phyloP scores from a whole-genome alignment of 2,888 invertebrate species.

The Falcaria lacertinaria region DNA sequence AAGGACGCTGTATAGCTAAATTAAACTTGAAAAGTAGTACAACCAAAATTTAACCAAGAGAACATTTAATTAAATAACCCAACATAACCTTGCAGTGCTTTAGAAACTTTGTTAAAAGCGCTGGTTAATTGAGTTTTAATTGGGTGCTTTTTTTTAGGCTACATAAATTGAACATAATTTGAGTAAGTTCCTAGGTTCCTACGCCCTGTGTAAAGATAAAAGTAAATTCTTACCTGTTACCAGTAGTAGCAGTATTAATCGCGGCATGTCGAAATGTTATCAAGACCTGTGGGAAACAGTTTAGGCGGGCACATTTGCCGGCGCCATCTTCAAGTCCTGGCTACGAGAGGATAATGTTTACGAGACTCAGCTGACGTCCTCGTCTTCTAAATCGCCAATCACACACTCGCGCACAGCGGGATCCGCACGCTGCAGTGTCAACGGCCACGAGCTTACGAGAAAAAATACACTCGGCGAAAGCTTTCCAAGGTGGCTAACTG shows the following conservation, averaged over 20 bases:
- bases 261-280: slow-evolving; percentile 59
- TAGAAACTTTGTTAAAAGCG: neutral
- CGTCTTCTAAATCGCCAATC: slow-evolving; percentile 64
- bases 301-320: slow-evolving; percentile 44
- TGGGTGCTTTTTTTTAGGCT: no score
- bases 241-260: slow-evolving; percentile 56
- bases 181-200: no score
- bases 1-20: neutral
- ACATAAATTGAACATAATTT: no score
- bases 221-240: slow-evolving; percentile 57
- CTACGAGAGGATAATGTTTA: slow-evolving; percentile 63
- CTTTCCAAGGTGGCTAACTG: slow-evolving; percentile 35
- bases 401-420: slow-evolving; percentile 78
- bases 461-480: slow-evolving; percentile 71
- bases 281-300: slow-evolving; percentile 29
- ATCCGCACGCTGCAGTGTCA: slow-evolving; percentile 77
- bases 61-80: no score
- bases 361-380: slow-evolving; percentile 72
- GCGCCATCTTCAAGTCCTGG: slow-evolving; percentile 54
- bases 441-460: slow-evolving; percentile 70
- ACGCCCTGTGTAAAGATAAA: neutral
- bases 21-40: neutral
- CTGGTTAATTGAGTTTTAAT: no score
- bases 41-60: no score
- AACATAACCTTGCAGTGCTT: neutral